Evolutionary conservation across 2,113 vertebrate genomes (phyloP), one percentile per base, ranked within the genome.

Genomic region (Mirza zaza): DNA sequence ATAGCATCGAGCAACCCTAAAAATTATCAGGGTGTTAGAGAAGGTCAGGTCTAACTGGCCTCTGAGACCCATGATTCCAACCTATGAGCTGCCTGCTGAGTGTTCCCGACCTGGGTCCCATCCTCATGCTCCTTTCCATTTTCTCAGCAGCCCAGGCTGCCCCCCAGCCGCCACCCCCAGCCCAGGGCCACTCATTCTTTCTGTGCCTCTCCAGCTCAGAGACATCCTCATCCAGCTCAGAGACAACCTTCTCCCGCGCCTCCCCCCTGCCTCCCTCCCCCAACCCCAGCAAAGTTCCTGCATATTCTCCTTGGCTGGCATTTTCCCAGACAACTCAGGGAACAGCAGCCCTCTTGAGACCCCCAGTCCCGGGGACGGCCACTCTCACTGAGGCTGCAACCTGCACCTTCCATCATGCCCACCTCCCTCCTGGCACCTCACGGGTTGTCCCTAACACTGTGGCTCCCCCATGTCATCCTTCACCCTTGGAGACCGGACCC

Each of bases 391-490:
- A 55, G n/a, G 77, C 9, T 36, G 17, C 5, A 36, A 45, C 89
- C 65, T 10, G 39, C 36, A 10, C 48, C 57, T 29, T 34, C 80
- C 6, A 6, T 59, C 27, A 42, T 8, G 20, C 8, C 48, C 77
- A 8, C 23, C 5, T 34, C 17, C 68, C 65, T 23, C 45, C 13
- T 29, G 45, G 34, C 59, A 52, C 20, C 45, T 45, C 57, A 6
- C 11, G 0, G 21, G 21, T 4, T 36, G 27, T 25, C 59, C 6
- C 17, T 9, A 27, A 42, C 3, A 36, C 61, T 2, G 0, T 6
- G 45, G 36, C 42, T 77, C 48, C 25, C 15, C 15, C 0, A 0
- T 15, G 36, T 27, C 45, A 55, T 25, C 36, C 63, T 48, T 68
- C 42, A 3, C 20, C 63, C 86, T 42, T 45, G 52, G 87, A 55